These are phyloP conservation scores for Drosophila austrosaltans DNA, from an alignment of 2,888 invertebrate genomes.

Conservation along the genomic window DNA sequence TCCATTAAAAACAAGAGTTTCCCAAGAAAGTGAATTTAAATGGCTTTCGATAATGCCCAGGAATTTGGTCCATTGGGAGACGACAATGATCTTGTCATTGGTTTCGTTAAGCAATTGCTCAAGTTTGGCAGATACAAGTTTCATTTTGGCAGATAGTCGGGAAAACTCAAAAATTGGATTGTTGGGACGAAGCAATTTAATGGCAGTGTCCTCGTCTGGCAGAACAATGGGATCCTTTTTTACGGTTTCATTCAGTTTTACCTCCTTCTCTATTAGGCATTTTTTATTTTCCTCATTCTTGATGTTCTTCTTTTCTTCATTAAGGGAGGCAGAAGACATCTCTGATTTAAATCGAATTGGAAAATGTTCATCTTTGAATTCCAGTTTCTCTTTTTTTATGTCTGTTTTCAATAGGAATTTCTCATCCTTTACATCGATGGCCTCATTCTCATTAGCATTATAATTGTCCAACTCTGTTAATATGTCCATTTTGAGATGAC, in stretches of 20 bases:
- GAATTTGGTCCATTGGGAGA: constrained; percentile 96
- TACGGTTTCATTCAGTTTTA: constrained; percentile 81
- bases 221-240: background rate
- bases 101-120: constrained; percentile 84
- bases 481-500: constrained; percentile 85
- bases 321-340: too few relatives aligned
- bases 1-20: constrained; percentile 89
- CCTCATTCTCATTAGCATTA: constrained; percentile 11
- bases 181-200: constrained; percentile 85
- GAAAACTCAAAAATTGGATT: constrained; percentile 88
- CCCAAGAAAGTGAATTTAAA: constrained; percentile 85
- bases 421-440: background rate
- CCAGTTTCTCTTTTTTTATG: background rate
- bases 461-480: constrained; percentile 86
- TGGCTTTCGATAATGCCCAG: constrained; percentile 88
- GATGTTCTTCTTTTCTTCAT: too few relatives aligned
- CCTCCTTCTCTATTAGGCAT: constrained; percentile 72
- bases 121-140: constrained; percentile 85
- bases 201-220: constrained; percentile 82
- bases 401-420: background rate
- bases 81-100: constrained; percentile 91
- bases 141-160: constrained; percentile 86
- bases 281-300: background rate
- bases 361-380: background rate
- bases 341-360: too few relatives aligned